phyloP scores from a whole-genome alignment of 2,797 vertebrate genomes.

The Pseudotriccus pelzelni region DNA sequence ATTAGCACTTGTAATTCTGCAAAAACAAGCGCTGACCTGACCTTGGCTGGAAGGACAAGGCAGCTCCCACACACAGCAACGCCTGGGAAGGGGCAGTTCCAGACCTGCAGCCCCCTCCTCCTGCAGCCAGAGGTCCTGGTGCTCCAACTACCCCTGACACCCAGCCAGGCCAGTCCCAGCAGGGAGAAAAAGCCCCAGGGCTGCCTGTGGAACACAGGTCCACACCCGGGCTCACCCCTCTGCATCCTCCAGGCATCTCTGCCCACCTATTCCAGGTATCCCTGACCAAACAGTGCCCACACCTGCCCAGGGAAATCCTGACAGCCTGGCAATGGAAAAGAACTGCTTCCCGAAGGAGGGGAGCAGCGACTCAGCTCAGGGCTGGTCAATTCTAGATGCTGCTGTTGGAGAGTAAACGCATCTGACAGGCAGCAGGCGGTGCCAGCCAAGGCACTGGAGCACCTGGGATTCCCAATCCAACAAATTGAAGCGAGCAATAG shows the following conservation, averaged over 20 bases:
- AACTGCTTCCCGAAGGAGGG: accelerated
- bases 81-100: accelerated
- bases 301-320: neutral
- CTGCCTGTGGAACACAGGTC: neutral
- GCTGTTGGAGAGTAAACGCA: neutral
- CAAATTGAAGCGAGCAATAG: neutral
- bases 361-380: neutral
- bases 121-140: neutral
- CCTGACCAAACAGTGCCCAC: accelerated
- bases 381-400: too few species aligned
- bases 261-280: neutral
- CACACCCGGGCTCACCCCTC: accelerated
- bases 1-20: neutral
- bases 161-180: neutral
- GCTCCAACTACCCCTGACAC: accelerated
- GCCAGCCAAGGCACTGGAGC: neutral
- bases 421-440: neutral
- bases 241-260: neutral
- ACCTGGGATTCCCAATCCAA: neutral
- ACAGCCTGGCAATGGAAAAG: neutral
- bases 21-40: accelerated
- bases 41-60: neutral
- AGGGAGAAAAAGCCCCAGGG: neutral
- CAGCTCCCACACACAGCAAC: accelerated
- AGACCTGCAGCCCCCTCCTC: neutral